Base-by-base conservation (phyloP, 2,113 vertebrate genomes). In the Sorex araneus region DNA sequence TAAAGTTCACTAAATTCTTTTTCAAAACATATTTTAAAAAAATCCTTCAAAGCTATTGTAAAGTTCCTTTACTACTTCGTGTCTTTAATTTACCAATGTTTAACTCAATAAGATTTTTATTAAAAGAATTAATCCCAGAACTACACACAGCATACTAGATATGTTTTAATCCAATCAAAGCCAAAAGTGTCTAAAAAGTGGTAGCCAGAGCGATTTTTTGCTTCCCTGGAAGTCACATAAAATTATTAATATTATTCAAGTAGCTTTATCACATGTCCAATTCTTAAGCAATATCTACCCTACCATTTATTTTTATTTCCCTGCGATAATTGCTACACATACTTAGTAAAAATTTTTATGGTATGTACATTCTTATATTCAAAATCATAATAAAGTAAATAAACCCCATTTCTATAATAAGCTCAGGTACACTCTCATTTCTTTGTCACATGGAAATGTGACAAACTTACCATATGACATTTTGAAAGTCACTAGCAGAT, bases 361-460 rank as follows among this genome's bases (percentile, higher is more conserved):
- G 18, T 54, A 60, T 21, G 21, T 23, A 60, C 57, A 60, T 84
- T 89, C 2, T 50, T 27, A 30, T 36, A n/a, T n/a, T 57, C 75
- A 28, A 78, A 84, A 69, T 80, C 69, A 50, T 50, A 94, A 81
- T 89, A 28, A 87, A 81, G 50, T 50, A 87, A 84, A 74, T 82
- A 47, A 90, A 93, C 71, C 28, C 34, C 66, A 78, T 81, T 90
- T 89, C 36, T 89, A 71, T 63, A 89, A 71, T 63, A 63, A 91
- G 3, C 34, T 57, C 88, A 47, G 15, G 50, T 64, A 80, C 94
- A 86, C 28, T 89, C 84, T 91, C 77, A 87, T 84, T 94, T 93
- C 63, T 87, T 91, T 25, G 32, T 57, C 23, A 74, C 30, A 36
- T 90, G n/a, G 63, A 87, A 91, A 84, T 75, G 43, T 21, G 13